Conservation (phyloP, 2,113 vertebrate genomes). For the Murina feae region DNA sequence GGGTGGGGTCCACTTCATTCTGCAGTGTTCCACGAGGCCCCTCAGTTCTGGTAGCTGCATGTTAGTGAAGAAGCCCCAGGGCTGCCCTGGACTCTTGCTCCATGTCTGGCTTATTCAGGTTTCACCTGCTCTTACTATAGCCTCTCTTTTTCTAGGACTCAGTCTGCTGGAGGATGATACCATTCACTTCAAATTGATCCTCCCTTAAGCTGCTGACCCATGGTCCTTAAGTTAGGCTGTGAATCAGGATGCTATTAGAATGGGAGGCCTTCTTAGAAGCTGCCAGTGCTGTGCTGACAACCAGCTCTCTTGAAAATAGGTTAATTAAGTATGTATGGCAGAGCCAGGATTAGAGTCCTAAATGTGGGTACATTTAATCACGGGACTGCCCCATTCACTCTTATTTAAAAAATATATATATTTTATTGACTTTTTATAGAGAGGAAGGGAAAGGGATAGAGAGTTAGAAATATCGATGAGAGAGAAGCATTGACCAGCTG, state of each 20-base stretch:
- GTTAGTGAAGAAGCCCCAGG: not conserved
- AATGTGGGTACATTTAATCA: not conserved
- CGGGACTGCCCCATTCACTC: not conserved
- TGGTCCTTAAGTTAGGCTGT: not conserved
- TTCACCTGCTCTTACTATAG: not conserved
- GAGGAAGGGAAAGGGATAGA: no score
- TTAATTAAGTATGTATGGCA: not conserved
- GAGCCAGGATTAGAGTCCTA: not conserved
- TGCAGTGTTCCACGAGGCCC: not conserved
- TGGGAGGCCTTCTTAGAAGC: not conserved
- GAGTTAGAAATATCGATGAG: no score
- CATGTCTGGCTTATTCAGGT: not conserved
- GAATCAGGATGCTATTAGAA: not conserved
- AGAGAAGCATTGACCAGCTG: no score
- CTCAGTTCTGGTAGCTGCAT: not conserved
- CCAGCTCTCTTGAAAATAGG: not conserved
- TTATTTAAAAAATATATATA: no score
- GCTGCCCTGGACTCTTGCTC: not conserved
- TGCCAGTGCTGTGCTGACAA: not conserved
- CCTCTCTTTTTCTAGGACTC: not conserved
- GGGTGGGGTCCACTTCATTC: not conserved
- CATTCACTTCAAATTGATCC: not conserved
- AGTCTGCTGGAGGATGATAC: not conserved
- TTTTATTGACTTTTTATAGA: no score
- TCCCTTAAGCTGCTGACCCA: not conserved